These are phyloP conservation scores for Morone chrysops DNA, from an alignment of 2,113 vertebrate genomes.

Conservation along the genomic window DNA sequence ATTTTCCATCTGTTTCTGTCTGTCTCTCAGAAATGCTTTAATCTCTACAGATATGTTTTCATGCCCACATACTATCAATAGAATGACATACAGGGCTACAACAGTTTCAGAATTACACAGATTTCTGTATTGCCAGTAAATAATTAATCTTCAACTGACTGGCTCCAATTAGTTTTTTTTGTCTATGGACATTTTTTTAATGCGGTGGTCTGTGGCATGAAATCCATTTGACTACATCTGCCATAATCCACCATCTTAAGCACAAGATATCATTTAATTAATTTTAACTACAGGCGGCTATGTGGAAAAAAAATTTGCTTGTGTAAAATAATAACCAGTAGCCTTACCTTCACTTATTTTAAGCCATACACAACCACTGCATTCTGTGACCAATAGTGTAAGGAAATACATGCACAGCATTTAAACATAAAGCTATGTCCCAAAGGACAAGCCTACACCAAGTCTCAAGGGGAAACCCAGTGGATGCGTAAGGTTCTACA, in stretches of 20 bases:
- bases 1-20: slow-evolving; percentile 53
- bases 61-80: slow-evolving; percentile 7
- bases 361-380: neutral
- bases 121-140: slow-evolving; percentile 29
- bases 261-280: neutral
- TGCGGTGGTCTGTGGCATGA: slow-evolving; percentile 1
- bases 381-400: neutral
- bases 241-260: neutral
- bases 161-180: neutral
- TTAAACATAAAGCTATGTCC: neutral
- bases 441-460: neutral
- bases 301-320: slow-evolving; percentile 3
- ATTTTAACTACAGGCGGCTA: neutral
- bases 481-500: neutral
- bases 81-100: neutral
- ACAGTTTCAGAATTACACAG: neutral
- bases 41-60: slow-evolving; percentile 40
- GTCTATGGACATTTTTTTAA: neutral
- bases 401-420: neutral
- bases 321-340: neutral
- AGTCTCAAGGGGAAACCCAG: neutral
- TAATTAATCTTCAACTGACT: slow-evolving; percentile 9
- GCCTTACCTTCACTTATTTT: neutral
- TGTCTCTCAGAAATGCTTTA: slow-evolving; percentile 46
- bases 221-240: neutral